Conservation (phyloP, 2,113 vertebrate species). For the Toxostoma redivivum region DNA sequence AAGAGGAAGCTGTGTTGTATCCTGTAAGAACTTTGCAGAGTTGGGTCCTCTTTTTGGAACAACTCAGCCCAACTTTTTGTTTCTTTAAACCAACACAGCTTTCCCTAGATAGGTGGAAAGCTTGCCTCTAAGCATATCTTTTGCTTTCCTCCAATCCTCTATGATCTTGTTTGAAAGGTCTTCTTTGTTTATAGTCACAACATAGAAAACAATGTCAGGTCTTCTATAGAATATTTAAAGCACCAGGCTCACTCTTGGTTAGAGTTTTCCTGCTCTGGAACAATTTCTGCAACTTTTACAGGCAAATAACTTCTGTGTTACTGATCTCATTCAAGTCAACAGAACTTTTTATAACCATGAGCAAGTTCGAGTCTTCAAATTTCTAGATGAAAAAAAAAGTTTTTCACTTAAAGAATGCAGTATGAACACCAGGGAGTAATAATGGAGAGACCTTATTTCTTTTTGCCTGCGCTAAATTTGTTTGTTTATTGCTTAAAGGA, state of each 20-base stretch:
- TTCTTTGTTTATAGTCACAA: neutral
- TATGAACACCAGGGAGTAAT: neutral
- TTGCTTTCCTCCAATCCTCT: neutral
- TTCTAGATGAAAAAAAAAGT: neutral
- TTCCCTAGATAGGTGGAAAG: neutral
- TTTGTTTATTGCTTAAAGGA: neutral
- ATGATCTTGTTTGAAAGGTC: neutral
- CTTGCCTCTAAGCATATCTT: neutral
- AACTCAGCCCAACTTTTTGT: neutral
- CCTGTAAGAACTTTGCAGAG: neutral
- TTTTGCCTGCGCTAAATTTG: neutral
- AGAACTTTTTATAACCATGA: neutral
- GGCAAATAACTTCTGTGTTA: neutral
- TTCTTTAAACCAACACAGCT: neutral
- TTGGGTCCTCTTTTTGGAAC: neutral
- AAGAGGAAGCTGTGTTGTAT: neutral
- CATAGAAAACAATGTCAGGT: neutral
- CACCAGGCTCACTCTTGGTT: accelerated
- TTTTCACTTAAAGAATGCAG: neutral
- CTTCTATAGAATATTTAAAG: neutral
- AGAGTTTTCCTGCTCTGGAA: neutral
- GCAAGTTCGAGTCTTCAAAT: neutral
- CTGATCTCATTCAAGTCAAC: neutral
- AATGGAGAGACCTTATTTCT: neutral
- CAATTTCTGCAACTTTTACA: neutral